Base-by-base conservation (phyloP, 1,140 invertebrate genomes). In the Panagrolaimus sp. region DNA sequence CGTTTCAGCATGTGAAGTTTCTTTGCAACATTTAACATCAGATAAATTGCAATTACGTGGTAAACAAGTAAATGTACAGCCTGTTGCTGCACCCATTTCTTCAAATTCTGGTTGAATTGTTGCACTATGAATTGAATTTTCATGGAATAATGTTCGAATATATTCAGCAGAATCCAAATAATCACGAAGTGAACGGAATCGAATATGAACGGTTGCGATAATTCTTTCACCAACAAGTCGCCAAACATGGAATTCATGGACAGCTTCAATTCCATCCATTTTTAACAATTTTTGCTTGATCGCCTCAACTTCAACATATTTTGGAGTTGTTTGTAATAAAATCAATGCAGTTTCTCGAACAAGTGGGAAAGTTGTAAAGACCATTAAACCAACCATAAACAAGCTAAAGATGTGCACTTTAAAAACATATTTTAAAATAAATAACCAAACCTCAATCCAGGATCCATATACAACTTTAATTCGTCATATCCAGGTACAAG, bases 381-480 rank as follows among this genome's bases (percentile, higher is more conserved):
- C 76, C 66, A 88, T 88, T 26, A 88, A 82, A 26, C 82, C 71
- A 12, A 88, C 87, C 84, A 88, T 83, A 17, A 85, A 46, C n/a
- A 88, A 82, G 74, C 86, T 86, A 75, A 68, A 85, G 84, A 75
- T 67, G 45, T 71, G 62, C 15, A 65, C 44, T 32, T 52, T 44
- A 26, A 38, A 45, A 62, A 46, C 44, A 58, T 63, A 64, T 67
- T 44, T 21, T 14, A 55, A 74, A 12, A 38, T 46, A 67, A 64
- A 63, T 44, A 63, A 43, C 38, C 43, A 76, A 74, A 86, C 85
- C 92, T 95, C 63, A 98, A 88, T 24, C 90, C 89, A 21, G 95
- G 95, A 86, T 98, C 95, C 76, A 98, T 91, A 83, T 96, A 96
- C 82, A 87, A 88, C 75, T 84, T 84, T 83, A 88, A 84, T 47